Percentiles rank a stretch among this genome's conserved stretches.
These are phyloP conservation scores for Gallinago media DNA, from an alignment of 2,113 vertebrate species.

Conservation along the genomic window DNA sequence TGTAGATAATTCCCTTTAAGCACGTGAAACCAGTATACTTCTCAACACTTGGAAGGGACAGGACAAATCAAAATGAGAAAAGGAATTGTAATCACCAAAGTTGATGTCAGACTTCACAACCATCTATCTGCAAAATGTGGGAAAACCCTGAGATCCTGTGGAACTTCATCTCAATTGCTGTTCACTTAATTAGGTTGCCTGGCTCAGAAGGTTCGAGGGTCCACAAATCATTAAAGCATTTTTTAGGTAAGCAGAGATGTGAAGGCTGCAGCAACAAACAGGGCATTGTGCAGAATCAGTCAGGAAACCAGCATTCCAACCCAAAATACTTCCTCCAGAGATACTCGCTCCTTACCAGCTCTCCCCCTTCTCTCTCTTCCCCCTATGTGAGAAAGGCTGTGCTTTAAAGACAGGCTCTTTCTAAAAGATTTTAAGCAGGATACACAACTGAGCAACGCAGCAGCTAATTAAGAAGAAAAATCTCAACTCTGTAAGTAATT, in stretches of 20 bases:
- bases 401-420: background rate
- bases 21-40: background rate
- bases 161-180: background rate
- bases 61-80: background rate
- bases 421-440: background rate
- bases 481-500: background rate
- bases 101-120: background rate
- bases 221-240: background rate
- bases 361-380: background rate
- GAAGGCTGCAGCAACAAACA: background rate
- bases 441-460: background rate
- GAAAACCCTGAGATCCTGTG: background rate
- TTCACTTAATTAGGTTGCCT: background rate
- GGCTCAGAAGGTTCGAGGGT: background rate
- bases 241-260: background rate
- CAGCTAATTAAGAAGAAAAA: conserved; percentile 38
- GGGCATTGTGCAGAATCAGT: background rate
- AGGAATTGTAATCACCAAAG: background rate
- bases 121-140: background rate
- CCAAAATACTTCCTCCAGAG: background rate
- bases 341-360: background rate
- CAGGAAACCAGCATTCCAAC: background rate
- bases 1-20: background rate
- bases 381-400: background rate
- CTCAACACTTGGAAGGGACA: background rate